Percentiles rank a stretch among this genome's conserved stretches.
These are phyloP conservation scores for Pholis gunnellus DNA, from an alignment of 2,113 vertebrate species.

Conservation along the genomic window DNA sequence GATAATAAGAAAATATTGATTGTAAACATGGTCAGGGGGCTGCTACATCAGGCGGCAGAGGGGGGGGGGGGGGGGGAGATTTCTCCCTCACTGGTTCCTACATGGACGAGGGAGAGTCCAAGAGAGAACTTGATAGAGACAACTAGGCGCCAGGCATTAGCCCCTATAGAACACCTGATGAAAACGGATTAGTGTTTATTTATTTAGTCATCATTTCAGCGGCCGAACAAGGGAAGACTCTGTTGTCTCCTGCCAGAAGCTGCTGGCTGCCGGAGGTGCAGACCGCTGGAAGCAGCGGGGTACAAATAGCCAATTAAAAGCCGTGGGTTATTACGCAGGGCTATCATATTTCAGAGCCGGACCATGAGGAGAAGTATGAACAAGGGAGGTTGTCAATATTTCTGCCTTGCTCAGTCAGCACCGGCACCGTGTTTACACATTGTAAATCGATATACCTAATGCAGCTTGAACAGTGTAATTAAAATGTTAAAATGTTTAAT, in stretches of 20 bases:
- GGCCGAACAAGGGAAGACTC: conserved; percentile 6
- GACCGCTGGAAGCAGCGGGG: conserved; percentile 37
- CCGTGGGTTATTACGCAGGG: conserved; percentile 45
- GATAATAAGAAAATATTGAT: conserved; percentile 78
- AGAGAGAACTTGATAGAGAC: conserved; percentile 42
- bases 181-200: conserved; percentile 42
- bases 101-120: background rate
- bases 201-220: conserved; percentile 32
- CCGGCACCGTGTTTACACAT: conserved; percentile 71
- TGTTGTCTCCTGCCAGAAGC: conserved; percentile 39
- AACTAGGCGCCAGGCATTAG: conserved; percentile 20
- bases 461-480: conserved; percentile 73
- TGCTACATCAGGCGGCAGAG: conserved; percentile 38
- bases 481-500: conserved; percentile 74
- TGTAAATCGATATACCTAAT: conserved; percentile 76
- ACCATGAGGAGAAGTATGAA: conserved; percentile 37
- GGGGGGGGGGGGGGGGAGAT: background rate
- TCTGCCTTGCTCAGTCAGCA: conserved; percentile 65
- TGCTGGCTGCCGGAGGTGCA: conserved; percentile 41
- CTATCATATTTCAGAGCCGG: conserved; percentile 57
- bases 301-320: conserved; percentile 68
- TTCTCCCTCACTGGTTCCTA: conserved; percentile 35
- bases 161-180: conserved; percentile 39
- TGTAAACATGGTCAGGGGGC: conserved; percentile 63
- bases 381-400: conserved; percentile 69